phyloP scores from a whole-genome alignment of 1,140 invertebrate species.

The Delia radicum region DNA sequence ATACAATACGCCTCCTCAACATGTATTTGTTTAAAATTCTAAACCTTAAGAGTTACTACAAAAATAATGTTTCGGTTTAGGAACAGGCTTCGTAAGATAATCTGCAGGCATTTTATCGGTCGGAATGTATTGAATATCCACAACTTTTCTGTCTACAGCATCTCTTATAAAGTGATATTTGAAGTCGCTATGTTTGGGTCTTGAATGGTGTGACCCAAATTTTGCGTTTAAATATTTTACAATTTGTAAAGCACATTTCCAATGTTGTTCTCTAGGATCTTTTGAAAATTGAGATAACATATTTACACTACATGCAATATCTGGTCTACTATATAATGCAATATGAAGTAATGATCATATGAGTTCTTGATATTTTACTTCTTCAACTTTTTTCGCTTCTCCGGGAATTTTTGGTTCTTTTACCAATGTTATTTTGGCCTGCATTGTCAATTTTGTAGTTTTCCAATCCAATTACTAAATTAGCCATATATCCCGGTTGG shows the following conservation, averaged over 20 bases:
- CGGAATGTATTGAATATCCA: neutral
- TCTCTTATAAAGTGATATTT: neutral
- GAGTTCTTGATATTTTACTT: conserved; percentile 42
- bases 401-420: conserved; percentile 14
- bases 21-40: too few species aligned
- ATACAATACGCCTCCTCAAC: too few species aligned
- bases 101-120: too few species aligned
- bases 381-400: neutral
- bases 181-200: neutral
- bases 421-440: conserved; percentile 35
- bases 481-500: conserved; percentile 49
- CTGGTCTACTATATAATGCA: conserved; percentile 46
- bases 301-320: conserved; percentile 47
- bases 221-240: neutral
- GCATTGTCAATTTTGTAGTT: conserved; percentile 34
- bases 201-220: conserved; percentile 6
- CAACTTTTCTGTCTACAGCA: neutral
- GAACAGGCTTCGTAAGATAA: too few species aligned
- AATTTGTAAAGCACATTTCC: neutral
- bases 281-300: conserved; percentile 25
- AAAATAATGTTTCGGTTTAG: too few species aligned
- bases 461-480: conserved; percentile 34
- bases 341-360: conserved; percentile 54
- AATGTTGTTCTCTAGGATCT: conserved; percentile 6
- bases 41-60: too few species aligned